phyloP scores from a whole-genome alignment of 1,140 invertebrate species.

The Araneus ventricosus region DNA sequence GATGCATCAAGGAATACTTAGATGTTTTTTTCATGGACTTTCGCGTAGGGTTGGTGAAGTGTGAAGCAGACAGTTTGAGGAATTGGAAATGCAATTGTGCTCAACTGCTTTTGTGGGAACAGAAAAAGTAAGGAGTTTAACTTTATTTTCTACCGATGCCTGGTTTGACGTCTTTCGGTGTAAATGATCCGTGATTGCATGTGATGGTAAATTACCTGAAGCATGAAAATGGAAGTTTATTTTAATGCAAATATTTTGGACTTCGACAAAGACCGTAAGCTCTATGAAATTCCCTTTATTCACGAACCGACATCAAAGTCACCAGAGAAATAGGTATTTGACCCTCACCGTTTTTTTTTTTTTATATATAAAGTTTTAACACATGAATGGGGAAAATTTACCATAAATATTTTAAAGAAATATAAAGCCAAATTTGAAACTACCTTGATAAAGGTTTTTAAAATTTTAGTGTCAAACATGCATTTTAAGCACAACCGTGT shows the following conservation, averaged over 20 bases:
- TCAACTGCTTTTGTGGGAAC: neutral
- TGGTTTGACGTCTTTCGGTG: slow-evolving; percentile 23
- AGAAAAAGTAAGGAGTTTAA: slow-evolving; percentile 41
- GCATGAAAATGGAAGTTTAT: slow-evolving; percentile 40
- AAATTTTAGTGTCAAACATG: no score
- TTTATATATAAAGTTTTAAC: neutral
- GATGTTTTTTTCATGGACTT: neutral
- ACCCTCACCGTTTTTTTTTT: neutral
- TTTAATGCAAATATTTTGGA: slow-evolving; percentile 55
- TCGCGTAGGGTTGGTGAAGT: slow-evolving; percentile 21
- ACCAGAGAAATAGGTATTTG: neutral
- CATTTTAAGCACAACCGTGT: no score
- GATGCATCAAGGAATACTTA: neutral
- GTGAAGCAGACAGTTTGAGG: slow-evolving; percentile 49
- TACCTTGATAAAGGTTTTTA: no score
- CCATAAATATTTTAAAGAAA: no score
- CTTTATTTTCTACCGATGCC: slow-evolving; percentile 34
- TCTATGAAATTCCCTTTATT: neutral
- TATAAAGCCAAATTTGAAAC: no score
- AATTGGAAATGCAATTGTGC: slow-evolving; percentile 33
- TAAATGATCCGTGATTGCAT: slow-evolving; percentile 44
- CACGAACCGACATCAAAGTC: neutral
- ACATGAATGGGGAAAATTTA: no score
- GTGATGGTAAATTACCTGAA: slow-evolving; percentile 3
- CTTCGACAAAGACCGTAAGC: neutral